Evolutionary conservation across 2,113 vertebrate genomes (phyloP), one percentile per base, ranked within the genome.

Genomic region (Amphiprion percula): DNA sequence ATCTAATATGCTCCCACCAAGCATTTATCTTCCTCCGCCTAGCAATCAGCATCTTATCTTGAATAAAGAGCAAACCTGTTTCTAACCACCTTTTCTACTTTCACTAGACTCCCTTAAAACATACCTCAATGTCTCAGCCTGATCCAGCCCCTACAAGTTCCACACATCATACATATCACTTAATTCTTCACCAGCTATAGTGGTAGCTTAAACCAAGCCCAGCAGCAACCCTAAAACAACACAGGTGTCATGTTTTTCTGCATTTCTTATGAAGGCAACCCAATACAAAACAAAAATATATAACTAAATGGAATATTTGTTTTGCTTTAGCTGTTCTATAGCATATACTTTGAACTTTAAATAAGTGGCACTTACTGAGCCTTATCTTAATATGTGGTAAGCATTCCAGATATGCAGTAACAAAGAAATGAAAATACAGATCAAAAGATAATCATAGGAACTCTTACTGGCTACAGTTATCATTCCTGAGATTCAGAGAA

Each of bases 401-500:
- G 23, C 17, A 55, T 71, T 83, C 30, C 41, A 72, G 21, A 58
- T 30, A 49, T 28, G 33, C 54, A 80, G 30, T 4, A 12, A 62
- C 15, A 71, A 41, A 63, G 49, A 58, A 17, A 10, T 9, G 14
- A 61, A 70, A 68, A 59, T 10, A 6, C 15, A 65, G 50, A 41
- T 12, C 12, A 15, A 58, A 68, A 68, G 19, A 54, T 46, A 41
- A 79, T 68, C 39, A 6, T 4, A 44, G 37, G 41, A 23, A 62
- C 24, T 60, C 54, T 39, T 33, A 50, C 28, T 66, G 59, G 55
- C 46, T 63, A 19, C 44, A 59, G 37, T 46, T 71, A 28, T 28
- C 44, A 77, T 70, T 87, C 54, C 68, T 61, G 54, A 46, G 54
- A 76, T 64, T 64, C 26, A 69, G 16, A 28, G 52, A 72, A 83